Evolutionary conservation across 2,888 invertebrate genomes (phyloP).

Genomic region (Eupithecia dodoneata): DNA sequence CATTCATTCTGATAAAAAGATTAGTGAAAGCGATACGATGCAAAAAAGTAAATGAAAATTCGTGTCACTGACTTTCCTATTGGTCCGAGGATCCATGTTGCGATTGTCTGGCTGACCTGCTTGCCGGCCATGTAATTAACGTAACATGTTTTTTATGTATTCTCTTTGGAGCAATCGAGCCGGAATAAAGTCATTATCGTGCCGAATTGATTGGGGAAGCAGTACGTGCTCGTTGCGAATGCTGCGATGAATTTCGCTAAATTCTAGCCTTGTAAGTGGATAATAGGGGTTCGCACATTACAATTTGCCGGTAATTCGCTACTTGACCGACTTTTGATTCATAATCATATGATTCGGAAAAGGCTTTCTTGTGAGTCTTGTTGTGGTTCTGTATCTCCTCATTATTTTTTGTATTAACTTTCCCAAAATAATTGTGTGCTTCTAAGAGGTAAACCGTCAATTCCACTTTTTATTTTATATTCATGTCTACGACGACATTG

Average conservation of each 20-base stretch:
- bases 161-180: constrained; percentile 40
- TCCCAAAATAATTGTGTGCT: background rate
- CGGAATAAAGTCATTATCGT: constrained; percentile 47
- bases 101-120: constrained; percentile 65
- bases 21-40: constrained; percentile 81
- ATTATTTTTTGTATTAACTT: background rate
- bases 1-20: constrained; percentile 77
- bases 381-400: background rate
- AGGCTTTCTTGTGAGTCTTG: background rate
- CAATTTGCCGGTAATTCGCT: constrained; percentile 39
- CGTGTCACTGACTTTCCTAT: constrained; percentile 80
- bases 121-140: constrained; percentile 49
- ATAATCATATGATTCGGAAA: background rate
- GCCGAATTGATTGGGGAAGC: constrained; percentile 48
- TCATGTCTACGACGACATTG: too few species aligned
- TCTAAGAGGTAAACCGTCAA: too few species aligned
- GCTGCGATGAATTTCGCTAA: constrained; percentile 50
- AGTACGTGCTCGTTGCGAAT: constrained; percentile 49
- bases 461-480: too few species aligned
- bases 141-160: constrained; percentile 42
- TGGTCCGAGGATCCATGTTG: constrained; percentile 62
- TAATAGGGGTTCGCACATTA: constrained; percentile 29
- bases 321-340: constrained; percentile 61
- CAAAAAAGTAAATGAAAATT: constrained; percentile 81
- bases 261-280: constrained; percentile 42